A percentile compares a stretch with the other conserved stretches of the same genome.
Evolutionary conservation across 2,113 vertebrate genomes (phyloP).

Genomic region (Toxotes chatareus): DNA sequence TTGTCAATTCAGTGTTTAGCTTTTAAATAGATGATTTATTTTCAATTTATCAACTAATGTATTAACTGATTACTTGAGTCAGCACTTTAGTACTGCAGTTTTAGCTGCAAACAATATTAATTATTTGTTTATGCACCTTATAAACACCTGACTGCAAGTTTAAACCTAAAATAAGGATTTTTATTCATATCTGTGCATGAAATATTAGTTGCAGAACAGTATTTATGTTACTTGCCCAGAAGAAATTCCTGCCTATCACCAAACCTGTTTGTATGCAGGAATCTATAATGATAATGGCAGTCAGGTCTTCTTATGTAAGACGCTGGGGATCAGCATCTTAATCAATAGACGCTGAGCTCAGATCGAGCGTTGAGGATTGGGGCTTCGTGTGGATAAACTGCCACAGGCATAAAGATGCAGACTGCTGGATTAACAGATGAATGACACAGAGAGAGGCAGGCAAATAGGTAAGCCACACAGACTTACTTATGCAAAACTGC

Average conservation of each 20-base stretch:
- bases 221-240: neutral
- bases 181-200: neutral
- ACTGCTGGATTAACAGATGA: conserved; percentile 47
- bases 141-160: neutral
- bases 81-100: too few species aligned
- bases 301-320: conserved; percentile 40
- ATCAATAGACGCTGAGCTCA: conserved; percentile 45
- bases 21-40: neutral
- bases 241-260: neutral
- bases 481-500: conserved; percentile 13
- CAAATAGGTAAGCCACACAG: neutral
- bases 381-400: conserved; percentile 16
- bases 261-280: conserved; percentile 13
- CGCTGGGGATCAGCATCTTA: conserved; percentile 48
- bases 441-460: neutral
- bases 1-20: neutral
- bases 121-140: neutral
- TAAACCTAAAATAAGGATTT: neutral
- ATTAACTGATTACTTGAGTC: too few species aligned
- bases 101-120: too few species aligned
- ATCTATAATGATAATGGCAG: conserved; percentile 24
- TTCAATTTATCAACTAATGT: too few species aligned
- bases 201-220: neutral
- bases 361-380: neutral
- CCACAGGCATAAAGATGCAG: conserved; percentile 23